Base-by-base conservation (phyloP, 2,797 vertebrate species). In the Potorous gilbertii region DNA sequence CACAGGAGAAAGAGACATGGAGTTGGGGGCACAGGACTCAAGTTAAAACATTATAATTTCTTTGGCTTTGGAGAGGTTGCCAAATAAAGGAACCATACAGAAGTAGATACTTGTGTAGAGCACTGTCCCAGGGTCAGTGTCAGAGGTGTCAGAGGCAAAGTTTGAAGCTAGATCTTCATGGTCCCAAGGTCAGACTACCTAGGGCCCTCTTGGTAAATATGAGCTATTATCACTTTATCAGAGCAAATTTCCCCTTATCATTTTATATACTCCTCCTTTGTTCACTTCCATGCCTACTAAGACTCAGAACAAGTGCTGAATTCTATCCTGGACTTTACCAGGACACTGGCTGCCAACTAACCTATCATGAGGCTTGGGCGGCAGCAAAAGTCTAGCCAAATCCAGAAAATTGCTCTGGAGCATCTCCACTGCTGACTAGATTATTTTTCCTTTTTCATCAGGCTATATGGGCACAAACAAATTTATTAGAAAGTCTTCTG, bases 351-450 rank as follows among this genome's bases (percentile, higher is more conserved):
- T 97, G 97, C 97, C 16, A 87, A 87, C 91, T 95, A 97, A 97
- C 97, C 98, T 98, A 92, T 87, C 40, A 50, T 0, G 52, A 98
- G 95, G 97, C 97, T 98, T 97, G 98, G 98, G 98, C 98, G 98
- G 97, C 97, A 96, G 95, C 56, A 95, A 27, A 4, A 34, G 52
- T 90, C 90, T 14, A 31, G 96, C 0, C 0, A 98, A 98, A 97
- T 96, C 96, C 97, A 97, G 93, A 13, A 96, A 81, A 95, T 97
- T 97, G 98, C 93, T 98, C 97, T 94, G 92, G 95, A 97, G 98
- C 92, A 97, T 98, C 95, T 74, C 55, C 62, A 46, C 5, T 92
- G 93, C 91, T 97, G 98, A 98, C 97, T 97, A 94, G 92, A 97
- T 97, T 97, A 96, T 96, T 92, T 81, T 40, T 0, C 9, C 29